Percentiles rank a stretch among this genome's conserved stretches.
phyloP scores from a whole-genome alignment of 1,140 invertebrate species.

The Tribolium castaneum region DNA sequence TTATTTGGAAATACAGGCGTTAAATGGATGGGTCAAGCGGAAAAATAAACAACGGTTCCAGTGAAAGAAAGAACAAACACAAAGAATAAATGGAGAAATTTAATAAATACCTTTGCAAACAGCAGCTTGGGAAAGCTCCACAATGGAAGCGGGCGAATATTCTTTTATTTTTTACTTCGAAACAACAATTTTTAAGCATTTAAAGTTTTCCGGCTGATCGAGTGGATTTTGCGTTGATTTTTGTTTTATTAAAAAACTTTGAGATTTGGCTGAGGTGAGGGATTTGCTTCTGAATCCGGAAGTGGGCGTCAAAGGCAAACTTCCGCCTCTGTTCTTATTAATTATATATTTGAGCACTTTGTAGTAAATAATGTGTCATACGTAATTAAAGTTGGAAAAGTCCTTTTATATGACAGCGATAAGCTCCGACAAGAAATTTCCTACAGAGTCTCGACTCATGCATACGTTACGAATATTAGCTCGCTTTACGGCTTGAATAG shows the following conservation, averaged over 20 bases:
- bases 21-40: constrained; percentile 38
- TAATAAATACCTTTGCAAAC: constrained; percentile 48
- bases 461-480: constrained; percentile 47
- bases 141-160: not conserved
- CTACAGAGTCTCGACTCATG: not conserved
- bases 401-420: constrained; percentile 6
- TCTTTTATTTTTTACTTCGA: constrained; percentile 13
- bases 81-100: constrained; percentile 47
- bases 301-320: not conserved
- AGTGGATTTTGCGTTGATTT: not conserved
- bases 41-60: constrained; percentile 46
- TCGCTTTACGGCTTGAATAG: constrained; percentile 46
- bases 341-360: not conserved
- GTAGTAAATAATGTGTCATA: constrained; percentile 21
- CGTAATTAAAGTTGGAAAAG: constrained; percentile 26
- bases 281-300: not conserved
- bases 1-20: constrained; percentile 27
- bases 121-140: constrained; percentile 15
- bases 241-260: constrained; percentile 28
- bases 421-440: constrained; percentile 23
- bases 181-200: constrained; percentile 17
- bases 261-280: not conserved
- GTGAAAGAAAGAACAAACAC: constrained; percentile 41
- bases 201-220: not conserved
- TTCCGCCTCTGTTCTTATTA: not conserved